Evolutionary conservation across 2,113 vertebrate genomes (phyloP), one percentile per base, ranked within the genome.

Genomic region (Tylochromis polylepis): DNA sequence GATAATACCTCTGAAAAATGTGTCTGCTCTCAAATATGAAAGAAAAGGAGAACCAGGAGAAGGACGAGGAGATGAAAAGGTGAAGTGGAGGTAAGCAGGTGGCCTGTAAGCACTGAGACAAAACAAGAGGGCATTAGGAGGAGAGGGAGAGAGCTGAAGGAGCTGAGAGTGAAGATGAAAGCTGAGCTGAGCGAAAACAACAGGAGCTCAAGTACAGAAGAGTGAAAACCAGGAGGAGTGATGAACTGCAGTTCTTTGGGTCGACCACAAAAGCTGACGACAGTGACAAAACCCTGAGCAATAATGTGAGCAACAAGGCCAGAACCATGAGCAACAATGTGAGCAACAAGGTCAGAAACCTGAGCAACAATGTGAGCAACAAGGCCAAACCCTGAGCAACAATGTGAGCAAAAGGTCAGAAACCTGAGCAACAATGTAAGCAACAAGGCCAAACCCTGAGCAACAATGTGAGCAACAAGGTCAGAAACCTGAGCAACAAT

Each of bases 41-140:
- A 24, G 56, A 8, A 46, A 18, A 53, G 55, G 31, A 24, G 31
- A 49, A 62, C 55, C 7, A 16, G 34, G 38, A 53, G 70, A 60
- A 70, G n/a, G 14, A 16, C 20, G 58, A 34, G 24, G 27, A 60
- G 72, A 82, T 60, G 53, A 79, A 79, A 60, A 60, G 78, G 43
- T 41, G 65, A 31, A 29, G 59, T 65, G 83, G 81, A 85, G 84
- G 88, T 75, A 85, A 88, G 91, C 87, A 90, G 89, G 84, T 92
- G 92, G 86, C n/a, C 31, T 27, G 38, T 24, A 15, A 84, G 77
- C 87, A 51, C 79, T 56, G 82, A 88, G 89, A 87, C 87, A 38
- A 56, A 86, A 88, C 82, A 84, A 89, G 88, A 88, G 85, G 18
- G 49, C 91, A 89, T 87, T 49, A 84, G 81, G 57, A 81, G 24